A percentile compares a stretch with the other conserved stretches of the same genome.
Conservation (phyloP, 2,888 invertebrate species). For the Sminthurides aquaticus region DNA sequence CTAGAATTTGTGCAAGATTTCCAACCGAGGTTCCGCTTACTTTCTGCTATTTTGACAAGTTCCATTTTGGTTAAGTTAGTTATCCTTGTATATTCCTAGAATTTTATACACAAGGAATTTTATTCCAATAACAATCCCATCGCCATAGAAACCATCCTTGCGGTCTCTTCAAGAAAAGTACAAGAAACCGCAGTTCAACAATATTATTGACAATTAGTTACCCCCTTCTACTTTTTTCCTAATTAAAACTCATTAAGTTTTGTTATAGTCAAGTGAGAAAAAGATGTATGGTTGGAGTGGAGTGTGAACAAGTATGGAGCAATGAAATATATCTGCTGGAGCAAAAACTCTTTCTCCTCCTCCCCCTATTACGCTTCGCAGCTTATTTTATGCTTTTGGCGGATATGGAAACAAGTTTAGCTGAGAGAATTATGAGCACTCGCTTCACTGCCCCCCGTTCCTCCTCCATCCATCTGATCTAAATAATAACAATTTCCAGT, state of each 20-base stretch:
- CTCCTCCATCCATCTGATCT: neutral
- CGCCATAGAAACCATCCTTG: too few species aligned
- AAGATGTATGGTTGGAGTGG: neutral
- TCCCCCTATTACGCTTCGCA: too few species aligned
- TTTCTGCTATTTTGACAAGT: too few species aligned
- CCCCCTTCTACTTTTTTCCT: neutral
- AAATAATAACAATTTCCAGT: neutral
- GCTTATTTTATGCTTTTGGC: neutral
- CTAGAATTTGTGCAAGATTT: too few species aligned
- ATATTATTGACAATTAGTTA: neutral
- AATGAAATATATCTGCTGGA: neutral
- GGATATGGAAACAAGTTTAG: neutral
- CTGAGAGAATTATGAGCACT: neutral
- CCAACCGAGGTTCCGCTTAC: too few species aligned
- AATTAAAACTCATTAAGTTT: neutral
- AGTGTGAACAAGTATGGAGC: neutral
- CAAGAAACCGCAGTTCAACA: too few species aligned
- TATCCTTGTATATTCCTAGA: too few species aligned
- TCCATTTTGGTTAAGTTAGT: too few species aligned
- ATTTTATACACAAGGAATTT: too few species aligned
- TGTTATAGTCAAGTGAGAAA: neutral
- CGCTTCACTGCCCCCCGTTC: neutral
- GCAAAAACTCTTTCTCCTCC: neutral
- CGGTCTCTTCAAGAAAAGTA: too few species aligned
- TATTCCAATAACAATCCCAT: too few species aligned